Conservation (phyloP, 2,113 vertebrate species). For the Cyanistes caeruleus region DNA sequence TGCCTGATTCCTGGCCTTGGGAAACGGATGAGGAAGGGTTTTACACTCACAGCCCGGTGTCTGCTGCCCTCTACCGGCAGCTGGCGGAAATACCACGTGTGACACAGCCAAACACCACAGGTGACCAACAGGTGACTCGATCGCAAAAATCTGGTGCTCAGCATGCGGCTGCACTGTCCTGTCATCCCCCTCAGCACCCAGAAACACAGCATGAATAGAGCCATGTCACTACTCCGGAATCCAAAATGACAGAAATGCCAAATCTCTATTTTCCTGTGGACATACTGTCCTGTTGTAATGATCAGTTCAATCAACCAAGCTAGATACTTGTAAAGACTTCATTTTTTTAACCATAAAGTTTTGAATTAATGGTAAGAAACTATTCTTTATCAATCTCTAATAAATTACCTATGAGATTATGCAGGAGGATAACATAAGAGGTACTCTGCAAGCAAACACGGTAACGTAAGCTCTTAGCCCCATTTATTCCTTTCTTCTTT, state of each 20-base stretch:
- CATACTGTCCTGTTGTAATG: neutral
- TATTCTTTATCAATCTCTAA: neutral
- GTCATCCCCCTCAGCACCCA: neutral
- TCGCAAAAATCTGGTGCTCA: neutral
- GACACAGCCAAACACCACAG: neutral
- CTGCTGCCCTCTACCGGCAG: constrained; percentile 13
- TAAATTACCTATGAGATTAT: neutral
- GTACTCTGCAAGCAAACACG: neutral
- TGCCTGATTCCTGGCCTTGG: neutral
- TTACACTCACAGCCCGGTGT: neutral
- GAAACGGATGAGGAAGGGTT: neutral
- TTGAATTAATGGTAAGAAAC: neutral
- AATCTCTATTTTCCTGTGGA: neutral
- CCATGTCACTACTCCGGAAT: neutral
- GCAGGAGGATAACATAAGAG: neutral
- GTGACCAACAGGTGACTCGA: neutral
- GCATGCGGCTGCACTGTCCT: neutral
- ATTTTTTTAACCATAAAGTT: neutral
- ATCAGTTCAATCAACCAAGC: neutral
- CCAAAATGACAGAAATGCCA: neutral
- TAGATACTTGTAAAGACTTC: neutral
- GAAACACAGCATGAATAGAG: neutral
- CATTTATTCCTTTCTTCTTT: neutral
- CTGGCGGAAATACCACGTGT: neutral
- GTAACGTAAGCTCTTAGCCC: neutral